phyloP scores from a whole-genome alignment of 2,113 vertebrate species.

The Gulo gulo region DNA sequence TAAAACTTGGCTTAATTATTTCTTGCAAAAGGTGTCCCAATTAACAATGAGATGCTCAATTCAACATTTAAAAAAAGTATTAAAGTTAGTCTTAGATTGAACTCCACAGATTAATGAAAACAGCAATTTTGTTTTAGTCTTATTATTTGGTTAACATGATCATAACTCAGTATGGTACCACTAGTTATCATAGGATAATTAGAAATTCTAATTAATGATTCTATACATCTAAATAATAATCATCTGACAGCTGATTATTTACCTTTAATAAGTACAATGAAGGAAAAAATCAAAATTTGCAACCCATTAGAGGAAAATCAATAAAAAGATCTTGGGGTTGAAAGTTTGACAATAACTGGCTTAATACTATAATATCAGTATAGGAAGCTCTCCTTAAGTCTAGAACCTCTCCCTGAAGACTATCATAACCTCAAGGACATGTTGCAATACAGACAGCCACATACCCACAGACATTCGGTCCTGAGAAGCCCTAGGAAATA shows the following conservation, averaged over 20 bases:
- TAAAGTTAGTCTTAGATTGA: background rate
- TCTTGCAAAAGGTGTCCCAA: background rate
- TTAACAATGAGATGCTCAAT: background rate
- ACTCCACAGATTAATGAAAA: background rate
- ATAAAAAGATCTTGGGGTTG: background rate
- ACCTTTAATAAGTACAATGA: background rate
- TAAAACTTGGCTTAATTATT: background rate
- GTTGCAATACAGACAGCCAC: rapidly evolving
- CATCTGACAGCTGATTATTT: background rate
- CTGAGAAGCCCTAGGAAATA: background rate
- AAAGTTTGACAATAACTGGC: background rate
- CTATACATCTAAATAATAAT: background rate
- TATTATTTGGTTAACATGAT: background rate
- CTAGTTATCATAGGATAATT: background rate
- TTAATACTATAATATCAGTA: background rate
- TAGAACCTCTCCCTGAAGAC: background rate
- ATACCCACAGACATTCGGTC: rapidly evolving
- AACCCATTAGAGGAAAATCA: background rate
- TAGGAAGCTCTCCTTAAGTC: background rate
- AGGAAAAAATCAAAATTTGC: background rate
- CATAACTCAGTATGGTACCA: background rate
- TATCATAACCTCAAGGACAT: background rate
- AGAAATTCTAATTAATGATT: background rate
- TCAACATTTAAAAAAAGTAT: background rate
- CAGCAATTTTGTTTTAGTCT: background rate